Conservation (phyloP, 2,888 invertebrate species). For the Scaeva pyrastri region DNA sequence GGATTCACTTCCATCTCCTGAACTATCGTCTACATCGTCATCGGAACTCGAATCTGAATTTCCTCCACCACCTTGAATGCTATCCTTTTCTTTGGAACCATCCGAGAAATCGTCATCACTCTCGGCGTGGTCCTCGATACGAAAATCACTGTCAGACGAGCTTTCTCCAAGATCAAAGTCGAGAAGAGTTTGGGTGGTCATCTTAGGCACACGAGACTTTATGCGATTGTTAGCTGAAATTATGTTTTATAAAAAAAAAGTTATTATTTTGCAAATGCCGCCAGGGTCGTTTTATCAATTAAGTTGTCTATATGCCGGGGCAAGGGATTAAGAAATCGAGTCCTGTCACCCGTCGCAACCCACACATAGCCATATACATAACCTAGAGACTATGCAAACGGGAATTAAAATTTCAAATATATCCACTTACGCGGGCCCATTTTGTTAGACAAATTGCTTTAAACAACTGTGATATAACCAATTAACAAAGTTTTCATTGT, state of each 20-base stretch:
- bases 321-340: constrained; percentile 79
- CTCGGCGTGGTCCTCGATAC: constrained; percentile 93
- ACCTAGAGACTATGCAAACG: constrained; percentile 76
- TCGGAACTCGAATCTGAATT: constrained; percentile 75
- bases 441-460: constrained; percentile 21
- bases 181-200: constrained; percentile 89
- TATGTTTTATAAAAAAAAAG: constrained; percentile 1
- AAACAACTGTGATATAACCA: constrained; percentile 16
- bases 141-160: constrained; percentile 97
- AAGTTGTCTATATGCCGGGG: not conserved
- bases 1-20: constrained; percentile 77
- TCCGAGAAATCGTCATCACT: constrained; percentile 85
- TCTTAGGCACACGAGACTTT: constrained; percentile 89
- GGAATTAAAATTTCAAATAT: constrained; percentile 41
- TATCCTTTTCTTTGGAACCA: constrained; percentile 85
- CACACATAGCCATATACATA: constrained; percentile 44
- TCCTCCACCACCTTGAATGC: constrained; percentile 85
- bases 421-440: constrained; percentile 77
- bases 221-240: constrained; percentile 90
- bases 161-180: constrained; percentile 95
- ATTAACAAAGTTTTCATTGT: constrained; percentile 53
- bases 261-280: constrained; percentile 50
- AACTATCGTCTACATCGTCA: constrained; percentile 80
- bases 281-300: constrained; percentile 21
- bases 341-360: constrained; percentile 59